Conservation (phyloP, 1,140 invertebrate genomes). For the Aricia agestis region DNA sequence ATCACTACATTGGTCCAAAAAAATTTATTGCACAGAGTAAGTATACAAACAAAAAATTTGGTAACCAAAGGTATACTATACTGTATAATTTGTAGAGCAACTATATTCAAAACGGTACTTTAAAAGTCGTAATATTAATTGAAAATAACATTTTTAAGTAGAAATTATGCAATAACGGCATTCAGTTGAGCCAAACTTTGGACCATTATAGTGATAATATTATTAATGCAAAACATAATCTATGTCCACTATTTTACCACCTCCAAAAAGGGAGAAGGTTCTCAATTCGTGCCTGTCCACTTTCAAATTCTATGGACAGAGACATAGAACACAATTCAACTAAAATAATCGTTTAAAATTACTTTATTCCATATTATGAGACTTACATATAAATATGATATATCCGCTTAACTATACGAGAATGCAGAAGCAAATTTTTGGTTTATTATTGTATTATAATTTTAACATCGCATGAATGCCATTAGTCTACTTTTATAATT, state of each 20-base stretch:
- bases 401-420: constrained; percentile 53
- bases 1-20: constrained; percentile 36
- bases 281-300: neutral
- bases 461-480: constrained; percentile 48
- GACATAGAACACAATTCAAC: constrained; percentile 33
- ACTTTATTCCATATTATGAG: constrained; percentile 37
- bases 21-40: constrained; percentile 9
- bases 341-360: constrained; percentile 57
- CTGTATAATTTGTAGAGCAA: neutral
- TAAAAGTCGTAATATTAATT: too few species aligned
- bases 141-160: too few species aligned
- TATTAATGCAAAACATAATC: neutral
- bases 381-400: constrained; percentile 45
- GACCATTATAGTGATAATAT: neutral
- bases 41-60: neutral
- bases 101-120: neutral
- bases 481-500: constrained; percentile 34
- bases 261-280: too few species aligned
- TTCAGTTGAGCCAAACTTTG: neutral
- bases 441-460: constrained; percentile 49
- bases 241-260: neutral
- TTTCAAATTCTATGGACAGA: neutral
- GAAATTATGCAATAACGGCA: neutral
- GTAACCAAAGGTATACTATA: neutral
- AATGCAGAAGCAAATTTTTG: constrained; percentile 66